Percentiles rank a stretch among this genome's conserved stretches.
Evolutionary conservation across 2,888 invertebrate genomes (phyloP).

Genomic region (Trichogramma dendrolimi): DNA sequence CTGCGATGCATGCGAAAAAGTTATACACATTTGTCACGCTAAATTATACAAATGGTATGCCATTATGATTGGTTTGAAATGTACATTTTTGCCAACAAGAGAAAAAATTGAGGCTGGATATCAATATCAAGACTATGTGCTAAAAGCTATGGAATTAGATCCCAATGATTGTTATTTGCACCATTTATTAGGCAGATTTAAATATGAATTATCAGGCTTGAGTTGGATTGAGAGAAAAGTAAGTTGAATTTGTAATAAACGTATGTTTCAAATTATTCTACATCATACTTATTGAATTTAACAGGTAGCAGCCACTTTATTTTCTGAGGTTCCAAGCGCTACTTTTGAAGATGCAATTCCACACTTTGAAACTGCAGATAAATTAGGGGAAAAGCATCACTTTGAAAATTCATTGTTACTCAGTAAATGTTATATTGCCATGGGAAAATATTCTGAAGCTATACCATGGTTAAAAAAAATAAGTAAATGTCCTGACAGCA

Average conservation of each 20-base stretch:
- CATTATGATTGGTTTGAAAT: constrained; percentile 62
- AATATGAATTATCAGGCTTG: constrained; percentile 62
- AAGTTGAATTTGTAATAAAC: constrained; percentile 14
- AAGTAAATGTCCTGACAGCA: constrained; percentile 27
- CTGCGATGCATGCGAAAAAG: constrained; percentile 56
- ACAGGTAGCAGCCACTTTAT: constrained; percentile 61
- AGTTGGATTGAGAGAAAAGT: constrained; percentile 64
- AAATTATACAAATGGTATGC: constrained; percentile 73
- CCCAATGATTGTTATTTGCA: constrained; percentile 62
- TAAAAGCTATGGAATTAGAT: constrained; percentile 60
- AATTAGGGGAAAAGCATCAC: constrained; percentile 55
- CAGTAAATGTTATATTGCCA: constrained; percentile 58
- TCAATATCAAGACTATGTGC: constrained; percentile 65
- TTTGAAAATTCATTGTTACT: constrained; percentile 59
- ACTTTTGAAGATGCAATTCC: constrained; percentile 62
- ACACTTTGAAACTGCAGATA: constrained; percentile 57
- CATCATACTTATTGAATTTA: constrained; percentile 11
- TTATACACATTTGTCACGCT: constrained; percentile 55
- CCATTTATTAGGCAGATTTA: constrained; percentile 68
- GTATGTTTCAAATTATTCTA: neutral
- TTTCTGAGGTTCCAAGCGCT: constrained; percentile 61
- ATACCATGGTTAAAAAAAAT: constrained; percentile 53
- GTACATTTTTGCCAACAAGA: constrained; percentile 59
- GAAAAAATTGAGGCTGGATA: constrained; percentile 65
- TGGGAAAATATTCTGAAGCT: constrained; percentile 54